A percentile compares a stretch with the other conserved stretches of the same genome.
phyloP scores from a whole-genome alignment of 2,113 vertebrate genomes.

The Chloropsis cyanopogon region DNA sequence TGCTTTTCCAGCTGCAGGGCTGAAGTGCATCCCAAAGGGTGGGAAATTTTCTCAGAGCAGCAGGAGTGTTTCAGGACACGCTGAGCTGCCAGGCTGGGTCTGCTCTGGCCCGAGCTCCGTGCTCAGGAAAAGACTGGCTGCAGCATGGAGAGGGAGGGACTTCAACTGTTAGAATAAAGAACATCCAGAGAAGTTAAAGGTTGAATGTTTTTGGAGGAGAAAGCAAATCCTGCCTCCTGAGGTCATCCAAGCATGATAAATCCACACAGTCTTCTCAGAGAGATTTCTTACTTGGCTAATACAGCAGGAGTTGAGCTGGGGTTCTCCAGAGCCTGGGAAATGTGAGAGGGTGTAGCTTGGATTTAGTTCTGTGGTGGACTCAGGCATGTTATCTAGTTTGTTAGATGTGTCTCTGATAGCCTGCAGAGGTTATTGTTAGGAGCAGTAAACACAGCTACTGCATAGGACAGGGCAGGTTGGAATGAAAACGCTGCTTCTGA shows the following conservation, averaged over 20 bases:
- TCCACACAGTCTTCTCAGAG: background rate
- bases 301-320: background rate
- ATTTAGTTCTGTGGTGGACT: background rate
- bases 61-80: background rate
- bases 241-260: slow-evolving; percentile 15
- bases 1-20: background rate
- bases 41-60: background rate
- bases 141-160: background rate
- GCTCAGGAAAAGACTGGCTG: background rate
- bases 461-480: background rate
- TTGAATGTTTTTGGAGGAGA: slow-evolving; percentile 7
- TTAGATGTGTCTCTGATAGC: background rate
- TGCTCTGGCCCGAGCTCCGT: background rate
- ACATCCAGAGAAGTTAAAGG: slow-evolving; percentile 3
- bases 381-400: background rate
- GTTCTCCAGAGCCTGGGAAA: background rate
- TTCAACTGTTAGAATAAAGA: slow-evolving; percentile 10
- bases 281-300: background rate
- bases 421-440: background rate
- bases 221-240: slow-evolving; percentile 7
- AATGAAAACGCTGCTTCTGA: background rate
- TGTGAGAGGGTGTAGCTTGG: background rate
- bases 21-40: background rate
- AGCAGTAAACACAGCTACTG: background rate
- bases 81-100: background rate